Conservation (phyloP, 2,888 invertebrate genomes). For the Lycaena phlaeas region DNA sequence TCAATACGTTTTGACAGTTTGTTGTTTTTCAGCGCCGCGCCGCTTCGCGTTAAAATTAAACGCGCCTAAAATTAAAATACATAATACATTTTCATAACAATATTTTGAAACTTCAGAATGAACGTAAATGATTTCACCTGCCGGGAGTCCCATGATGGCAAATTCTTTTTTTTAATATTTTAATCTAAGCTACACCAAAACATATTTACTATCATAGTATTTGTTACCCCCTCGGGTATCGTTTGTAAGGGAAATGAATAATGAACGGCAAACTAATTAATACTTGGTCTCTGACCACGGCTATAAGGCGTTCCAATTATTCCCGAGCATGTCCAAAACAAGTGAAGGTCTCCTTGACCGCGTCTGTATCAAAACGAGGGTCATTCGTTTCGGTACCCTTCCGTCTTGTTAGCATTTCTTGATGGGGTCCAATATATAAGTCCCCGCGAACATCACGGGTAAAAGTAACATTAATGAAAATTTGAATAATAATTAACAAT, state of each 20-base stretch:
- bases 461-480: too few relatives aligned
- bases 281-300: constrained; percentile 27
- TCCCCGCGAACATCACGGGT: background rate
- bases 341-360: constrained; percentile 30
- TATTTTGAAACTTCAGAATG: too few relatives aligned
- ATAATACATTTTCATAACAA: too few relatives aligned
- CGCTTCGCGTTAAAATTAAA: too few relatives aligned
- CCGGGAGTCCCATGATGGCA: too few relatives aligned
- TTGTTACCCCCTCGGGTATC: background rate
- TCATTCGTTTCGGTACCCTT: constrained; percentile 23
- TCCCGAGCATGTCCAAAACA: constrained; percentile 26
- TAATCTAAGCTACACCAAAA: background rate
- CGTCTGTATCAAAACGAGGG: constrained; percentile 24
- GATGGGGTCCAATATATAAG: constrained; percentile 11
- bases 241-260: constrained; percentile 21
- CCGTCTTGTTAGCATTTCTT: constrained; percentile 18
- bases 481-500: too few relatives aligned
- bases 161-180: too few relatives aligned
- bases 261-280: constrained; percentile 29
- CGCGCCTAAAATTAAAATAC: too few relatives aligned
- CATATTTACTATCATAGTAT: too few relatives aligned
- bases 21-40: too few relatives aligned
- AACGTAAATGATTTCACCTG: too few relatives aligned
- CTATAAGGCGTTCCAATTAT: constrained; percentile 29
- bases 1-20: too few relatives aligned